Base-by-base conservation (phyloP, 2,888 invertebrate species). In the Dryobota labecula region DNA sequence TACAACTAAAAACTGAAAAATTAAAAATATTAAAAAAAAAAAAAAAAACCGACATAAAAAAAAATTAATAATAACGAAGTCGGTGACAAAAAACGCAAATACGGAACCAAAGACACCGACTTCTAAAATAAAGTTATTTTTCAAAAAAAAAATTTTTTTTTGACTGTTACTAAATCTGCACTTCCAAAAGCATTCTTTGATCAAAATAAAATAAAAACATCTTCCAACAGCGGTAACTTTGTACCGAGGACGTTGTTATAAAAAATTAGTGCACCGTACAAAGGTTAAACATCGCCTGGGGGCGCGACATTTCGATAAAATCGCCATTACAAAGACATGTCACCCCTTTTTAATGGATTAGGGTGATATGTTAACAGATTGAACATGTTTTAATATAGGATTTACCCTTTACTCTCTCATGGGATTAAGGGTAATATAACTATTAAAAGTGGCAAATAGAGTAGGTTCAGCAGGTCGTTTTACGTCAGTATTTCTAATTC, bases 201-300 rank as follows among this genome's bases (percentile, higher is more conserved):
- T 47, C 18, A 24, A 18, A 18, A 6, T 11, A 58, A 38, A 27
- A 27, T 9, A 30, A 45, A 64, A 15, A 30, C 6, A n/a, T 20
- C 33, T 41, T 6, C 36, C 13, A 9, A 0, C 18, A 15, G 61
- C 24, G 13, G 11, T 18, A 62, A 38, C 53, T 30, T 70, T 49
- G 58, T 11, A 41, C 2, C 7, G 24, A n/a, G n/a, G n/a, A 36
- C 47, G 51, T 38, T 18, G 20, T 45, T 64, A 58, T 71, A 76
- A 71, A 76, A 45, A 70, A 74, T 56, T 70, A 36, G 57, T 54
- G 54, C 43, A 13, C 8, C n/a, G 11, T 41, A 41, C 53, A 83
- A 86, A 86, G 86, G 86, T 86, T 80, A 86, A 86, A 73, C 33
- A 65, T 30, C 70, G 57, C 43, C 78, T 18, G 45, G 86, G 85